Base-by-base conservation (phyloP, 64 coral and sea anemone species). In the Stichodactyla mertensii region DNA sequence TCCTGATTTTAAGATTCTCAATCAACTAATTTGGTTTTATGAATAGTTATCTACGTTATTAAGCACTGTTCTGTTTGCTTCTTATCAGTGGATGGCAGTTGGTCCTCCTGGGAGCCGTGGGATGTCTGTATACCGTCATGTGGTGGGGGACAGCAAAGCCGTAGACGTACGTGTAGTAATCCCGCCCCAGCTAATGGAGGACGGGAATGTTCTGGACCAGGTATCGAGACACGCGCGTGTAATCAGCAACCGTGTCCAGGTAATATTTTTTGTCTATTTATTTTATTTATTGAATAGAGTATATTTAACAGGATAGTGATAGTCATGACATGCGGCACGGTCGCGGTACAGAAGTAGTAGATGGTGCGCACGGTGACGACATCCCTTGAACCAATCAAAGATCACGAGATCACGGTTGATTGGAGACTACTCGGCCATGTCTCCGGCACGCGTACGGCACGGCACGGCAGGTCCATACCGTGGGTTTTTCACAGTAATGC, bases 61-160 rank as follows among this genome's bases (percentile, higher is more conserved):
- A 31, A 74, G 4, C 12, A 74, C n/a, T 74, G 19, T 16, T n/a
- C 22, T 74, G 7, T 74, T 27, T 31, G n/a, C 12, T 10, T 9
- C 10, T 74, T 74, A 10, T 13, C 69, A 91, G 89, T 55, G 20
- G 57, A 91, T 55, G 66, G 69, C 16, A 55, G 83, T 8, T 91
- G 89, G 89, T 74, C 78, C 15, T 66, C 55, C 16, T 91, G 89
- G 89, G 58, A 67, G 27, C 19, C 55, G 2, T 92, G 91, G 91
- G 31, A 53, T 12, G 7, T 22, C 19, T 92, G 91, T 53, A 58
- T 69, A 6, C 59, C 54, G 5, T 52, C 54, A 54, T 87, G 86
- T 78, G 91, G 91, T 0, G 20, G 55, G 3, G 91, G 91, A 13
- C 58, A 66, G 16, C 91, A 88, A 51, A 88, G 31, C 45, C 86